Evolutionary conservation across 2,888 invertebrate genomes (phyloP), one percentile per base, ranked within the genome.

Genomic region (Drosophila meridiana): DNA sequence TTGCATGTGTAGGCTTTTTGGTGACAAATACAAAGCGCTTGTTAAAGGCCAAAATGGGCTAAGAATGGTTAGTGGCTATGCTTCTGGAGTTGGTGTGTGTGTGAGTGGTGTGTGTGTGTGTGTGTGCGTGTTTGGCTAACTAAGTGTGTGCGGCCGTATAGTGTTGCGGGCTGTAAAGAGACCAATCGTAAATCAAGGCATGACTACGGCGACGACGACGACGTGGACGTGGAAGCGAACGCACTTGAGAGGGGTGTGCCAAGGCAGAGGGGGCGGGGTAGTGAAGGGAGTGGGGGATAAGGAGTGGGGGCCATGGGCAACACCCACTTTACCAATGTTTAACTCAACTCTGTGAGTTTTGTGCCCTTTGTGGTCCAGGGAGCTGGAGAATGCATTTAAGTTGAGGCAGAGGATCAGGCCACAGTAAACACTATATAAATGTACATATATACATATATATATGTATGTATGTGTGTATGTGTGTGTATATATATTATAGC

Each of bases 131-230:
- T 83, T 67, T 83, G 83, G 75, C 82, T 86, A 86, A 83, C 87
- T 80, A 83, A 83, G 87, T 80, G 82, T 81, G 63, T 71, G 71
- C 66, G 79, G 83, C 77, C 64, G 72, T 80, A 74, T 72, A 83
- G 79, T 79, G 82, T 79, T 88, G 87, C 80, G 80, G 84, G 76
- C 82, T 68, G 83, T 66, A 73, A 83, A 78, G 84, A 78, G 82
- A 78, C 72, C 79, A 83, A 89, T 89, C 89, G 87, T 89, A 87
- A 89, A 89, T 83, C 89, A 87, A 87, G 83, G 71, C 88, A 67
- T 56, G 77, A 65, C 80, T 76, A 76, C 68, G 28, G 36, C 38
- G 55, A 75, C 69, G 38, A 53, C 53, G 32, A 73, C 68, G 65
- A 58, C 63, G 43, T 26, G 20, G 45, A 47, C 53, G 43, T 40